These are phyloP conservation scores for Drosophila nr. perissopoda DNA, from an alignment of 2,888 invertebrate genomes.

Conservation along the genomic window DNA sequence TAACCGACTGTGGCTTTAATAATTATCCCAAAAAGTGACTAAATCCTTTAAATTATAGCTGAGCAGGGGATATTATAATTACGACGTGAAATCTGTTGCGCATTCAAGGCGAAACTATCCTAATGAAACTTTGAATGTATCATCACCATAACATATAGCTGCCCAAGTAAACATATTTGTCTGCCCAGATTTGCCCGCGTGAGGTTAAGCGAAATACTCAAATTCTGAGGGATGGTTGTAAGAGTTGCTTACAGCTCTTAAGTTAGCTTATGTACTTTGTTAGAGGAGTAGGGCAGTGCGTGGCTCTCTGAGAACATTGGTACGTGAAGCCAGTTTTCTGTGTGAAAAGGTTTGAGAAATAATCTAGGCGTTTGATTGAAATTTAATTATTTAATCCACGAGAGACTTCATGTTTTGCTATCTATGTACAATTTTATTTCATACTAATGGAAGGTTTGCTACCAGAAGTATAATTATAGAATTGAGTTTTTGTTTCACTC, in stretches of 20 bases:
- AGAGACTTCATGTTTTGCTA: not conserved
- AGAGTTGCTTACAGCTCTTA: not conserved
- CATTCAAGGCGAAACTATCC: not conserved
- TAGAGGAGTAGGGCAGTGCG: not conserved
- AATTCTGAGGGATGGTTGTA: not conserved
- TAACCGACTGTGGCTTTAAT: not conserved
- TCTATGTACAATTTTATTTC: not conserved
- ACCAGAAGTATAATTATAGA: not conserved
- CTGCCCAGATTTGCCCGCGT: not conserved
- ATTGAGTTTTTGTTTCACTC: not conserved
- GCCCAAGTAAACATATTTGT: not conserved
- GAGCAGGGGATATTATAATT: not conserved
- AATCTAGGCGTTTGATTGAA: not conserved
- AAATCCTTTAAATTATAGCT: not conserved
- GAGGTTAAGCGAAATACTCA: not conserved
- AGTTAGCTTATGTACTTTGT: not conserved
- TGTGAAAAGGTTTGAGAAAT: not conserved
- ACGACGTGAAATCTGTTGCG: not conserved
- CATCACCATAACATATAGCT: too few species aligned
- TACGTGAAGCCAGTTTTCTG: not conserved
- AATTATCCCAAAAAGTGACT: not conserved
- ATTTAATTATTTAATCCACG: not conserved
- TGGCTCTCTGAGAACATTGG: not conserved
- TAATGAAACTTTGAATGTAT: not conserved
- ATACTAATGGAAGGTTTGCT: not conserved